Evolutionary conservation across 2,888 invertebrate species (phyloP).

Genomic region (Rhaphigaster nebulosa): DNA sequence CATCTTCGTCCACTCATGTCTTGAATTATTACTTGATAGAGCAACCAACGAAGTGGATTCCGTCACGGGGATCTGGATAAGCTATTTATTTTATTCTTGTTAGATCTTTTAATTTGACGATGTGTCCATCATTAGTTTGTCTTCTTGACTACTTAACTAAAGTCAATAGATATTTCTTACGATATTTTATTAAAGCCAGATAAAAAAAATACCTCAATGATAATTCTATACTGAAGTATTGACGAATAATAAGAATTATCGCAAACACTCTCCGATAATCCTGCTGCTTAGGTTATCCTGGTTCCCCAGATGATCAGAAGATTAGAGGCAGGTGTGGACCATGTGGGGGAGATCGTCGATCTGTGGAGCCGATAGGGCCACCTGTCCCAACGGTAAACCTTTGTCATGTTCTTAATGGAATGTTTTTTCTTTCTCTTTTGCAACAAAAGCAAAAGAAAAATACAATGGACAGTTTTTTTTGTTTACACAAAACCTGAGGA

Average conservation of each 20-base stretch:
- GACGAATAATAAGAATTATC: background rate
- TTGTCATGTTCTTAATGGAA: background rate
- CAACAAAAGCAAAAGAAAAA: background rate
- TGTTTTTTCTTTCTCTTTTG: background rate
- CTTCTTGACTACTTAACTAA: too few relatives aligned
- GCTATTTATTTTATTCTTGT: too few relatives aligned
- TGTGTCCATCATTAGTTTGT: too few relatives aligned
- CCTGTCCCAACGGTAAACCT: constrained; percentile 33
- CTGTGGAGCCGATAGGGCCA: background rate
- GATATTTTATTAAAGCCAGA: too few relatives aligned
- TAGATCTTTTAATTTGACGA: too few relatives aligned
- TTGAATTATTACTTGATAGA: too few relatives aligned
- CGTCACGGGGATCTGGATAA: too few relatives aligned
- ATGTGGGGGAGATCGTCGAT: background rate
- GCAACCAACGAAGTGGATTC: too few relatives aligned
- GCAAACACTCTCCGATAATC: background rate
- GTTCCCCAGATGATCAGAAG: background rate
- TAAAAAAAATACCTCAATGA: too few relatives aligned
- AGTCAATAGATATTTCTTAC: too few relatives aligned
- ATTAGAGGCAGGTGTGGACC: constrained; percentile 15
- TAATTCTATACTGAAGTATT: background rate
- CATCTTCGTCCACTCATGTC: too few relatives aligned
- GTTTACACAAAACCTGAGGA: background rate
- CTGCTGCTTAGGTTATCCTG: background rate
- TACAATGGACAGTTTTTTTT: background rate